Conservation (phyloP, 2,888 invertebrate species). For the Agrotis puta region DNA sequence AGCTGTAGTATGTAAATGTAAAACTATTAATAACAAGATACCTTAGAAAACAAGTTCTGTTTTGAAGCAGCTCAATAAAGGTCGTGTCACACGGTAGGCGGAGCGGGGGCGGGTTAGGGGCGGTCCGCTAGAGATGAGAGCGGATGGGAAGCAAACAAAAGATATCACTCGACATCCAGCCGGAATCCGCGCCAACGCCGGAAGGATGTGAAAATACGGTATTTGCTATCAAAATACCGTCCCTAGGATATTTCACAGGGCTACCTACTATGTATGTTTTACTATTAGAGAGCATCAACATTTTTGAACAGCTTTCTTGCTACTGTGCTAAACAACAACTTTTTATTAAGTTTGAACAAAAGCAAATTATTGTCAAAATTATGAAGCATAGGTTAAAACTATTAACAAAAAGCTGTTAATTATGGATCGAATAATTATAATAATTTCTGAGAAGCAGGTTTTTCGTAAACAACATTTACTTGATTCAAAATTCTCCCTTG, state of each 20-base stretch:
- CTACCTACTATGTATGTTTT: constrained; percentile 13
- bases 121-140: constrained; percentile 25
- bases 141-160: constrained; percentile 44
- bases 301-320: not conserved
- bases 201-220: constrained; percentile 47
- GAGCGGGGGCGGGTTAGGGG: constrained; percentile 36
- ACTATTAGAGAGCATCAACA: not conserved
- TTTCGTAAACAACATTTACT: not conserved
- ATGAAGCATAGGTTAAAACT: not conserved
- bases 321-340: not conserved
- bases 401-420: not conserved
- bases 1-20: constrained; percentile 32
- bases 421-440: not conserved
- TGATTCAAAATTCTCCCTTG: not conserved
- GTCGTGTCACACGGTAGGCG: constrained; percentile 35
- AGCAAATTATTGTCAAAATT: not conserved
- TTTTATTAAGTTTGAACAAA: not conserved
- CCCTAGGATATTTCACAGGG: constrained; percentile 25
- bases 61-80: constrained; percentile 21
- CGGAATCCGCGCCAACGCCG: constrained; percentile 37
- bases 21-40: constrained; percentile 35
- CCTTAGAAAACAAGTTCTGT: constrained; percentile 34
- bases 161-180: constrained; percentile 28
- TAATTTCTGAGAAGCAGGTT: not conserved
- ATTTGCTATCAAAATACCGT: constrained; percentile 44